Evolutionary conservation across 2,113 vertebrate species (phyloP).

Genomic region (Myotis lucifugus): DNA sequence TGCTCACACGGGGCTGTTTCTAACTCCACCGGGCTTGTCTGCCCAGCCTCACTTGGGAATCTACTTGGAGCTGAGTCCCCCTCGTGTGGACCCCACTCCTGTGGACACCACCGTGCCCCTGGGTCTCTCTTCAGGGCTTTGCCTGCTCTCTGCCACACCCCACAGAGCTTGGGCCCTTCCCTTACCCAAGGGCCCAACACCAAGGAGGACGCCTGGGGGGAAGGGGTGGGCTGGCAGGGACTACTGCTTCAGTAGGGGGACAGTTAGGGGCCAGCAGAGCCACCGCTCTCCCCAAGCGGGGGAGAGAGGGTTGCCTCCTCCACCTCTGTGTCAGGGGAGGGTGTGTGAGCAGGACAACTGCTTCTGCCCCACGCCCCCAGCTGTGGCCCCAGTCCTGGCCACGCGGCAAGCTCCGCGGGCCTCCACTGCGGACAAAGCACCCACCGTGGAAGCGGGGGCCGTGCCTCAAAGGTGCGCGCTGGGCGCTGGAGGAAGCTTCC

Average conservation of each 20-base stretch:
- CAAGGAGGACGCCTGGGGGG: neutral
- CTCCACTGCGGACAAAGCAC: neutral
- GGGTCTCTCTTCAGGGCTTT: neutral
- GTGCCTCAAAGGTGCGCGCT: neutral
- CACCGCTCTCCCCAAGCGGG: neutral
- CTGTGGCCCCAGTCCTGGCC: too few relatives aligned
- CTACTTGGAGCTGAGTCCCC: neutral
- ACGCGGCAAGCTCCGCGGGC: neutral
- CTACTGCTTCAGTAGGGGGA: neutral
- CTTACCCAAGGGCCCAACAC: neutral
- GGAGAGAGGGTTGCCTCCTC: too few relatives aligned
- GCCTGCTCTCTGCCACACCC: neutral
- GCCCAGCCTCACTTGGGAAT: neutral
- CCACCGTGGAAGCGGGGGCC: accelerated
- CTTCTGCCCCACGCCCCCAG: neutral
- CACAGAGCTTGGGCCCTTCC: neutral
- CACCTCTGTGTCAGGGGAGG: neutral
- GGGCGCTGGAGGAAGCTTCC: accelerated
- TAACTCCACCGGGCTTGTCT: neutral
- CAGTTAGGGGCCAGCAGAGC: neutral
- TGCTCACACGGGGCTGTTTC: neutral
- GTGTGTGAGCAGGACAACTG: neutral
- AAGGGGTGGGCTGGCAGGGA: neutral
- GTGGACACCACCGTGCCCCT: neutral
- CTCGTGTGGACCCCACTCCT: neutral